Evolutionary conservation across 1,140 invertebrate genomes (phyloP).

Genomic region (Plectus sambesii): DNA sequence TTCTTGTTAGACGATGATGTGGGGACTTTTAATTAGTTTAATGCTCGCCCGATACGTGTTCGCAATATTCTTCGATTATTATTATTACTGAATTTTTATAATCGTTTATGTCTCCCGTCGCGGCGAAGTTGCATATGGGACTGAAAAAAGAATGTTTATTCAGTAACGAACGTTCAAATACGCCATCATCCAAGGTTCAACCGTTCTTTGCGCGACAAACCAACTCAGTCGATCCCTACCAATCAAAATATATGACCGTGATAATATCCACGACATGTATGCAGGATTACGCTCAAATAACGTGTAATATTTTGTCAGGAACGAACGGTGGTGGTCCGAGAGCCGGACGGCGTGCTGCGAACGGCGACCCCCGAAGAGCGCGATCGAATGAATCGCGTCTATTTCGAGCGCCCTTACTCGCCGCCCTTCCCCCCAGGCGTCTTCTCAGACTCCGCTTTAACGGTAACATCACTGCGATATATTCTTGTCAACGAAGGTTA

Average conservation of each 20-base stretch:
- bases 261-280: no score
- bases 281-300: background rate
- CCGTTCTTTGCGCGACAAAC: background rate
- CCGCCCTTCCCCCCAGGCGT: slow-evolving; percentile 62
- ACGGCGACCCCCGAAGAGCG: slow-evolving; percentile 64
- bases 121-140: background rate
- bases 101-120: background rate
- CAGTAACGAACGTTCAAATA: background rate
- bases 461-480: slow-evolving; percentile 48
- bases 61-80: slow-evolving; percentile 6
- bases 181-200: background rate
- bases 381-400: slow-evolving; percentile 70
- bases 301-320: slow-evolving; percentile 53
- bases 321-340: slow-evolving; percentile 69
- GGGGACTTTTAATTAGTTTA: slow-evolving; percentile 2
- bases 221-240: background rate
- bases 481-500: slow-evolving; percentile 12
- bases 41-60: background rate
- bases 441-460: slow-evolving; percentile 62
- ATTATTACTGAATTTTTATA: slow-evolving; percentile 12
- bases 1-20: slow-evolving; percentile 5
- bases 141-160: background rate
- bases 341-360: slow-evolving; percentile 67
- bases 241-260: background rate
- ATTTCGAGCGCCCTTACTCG: slow-evolving; percentile 63